phyloP scores from a whole-genome alignment of 2,113 vertebrate species.

The Catharus minimus region DNA sequence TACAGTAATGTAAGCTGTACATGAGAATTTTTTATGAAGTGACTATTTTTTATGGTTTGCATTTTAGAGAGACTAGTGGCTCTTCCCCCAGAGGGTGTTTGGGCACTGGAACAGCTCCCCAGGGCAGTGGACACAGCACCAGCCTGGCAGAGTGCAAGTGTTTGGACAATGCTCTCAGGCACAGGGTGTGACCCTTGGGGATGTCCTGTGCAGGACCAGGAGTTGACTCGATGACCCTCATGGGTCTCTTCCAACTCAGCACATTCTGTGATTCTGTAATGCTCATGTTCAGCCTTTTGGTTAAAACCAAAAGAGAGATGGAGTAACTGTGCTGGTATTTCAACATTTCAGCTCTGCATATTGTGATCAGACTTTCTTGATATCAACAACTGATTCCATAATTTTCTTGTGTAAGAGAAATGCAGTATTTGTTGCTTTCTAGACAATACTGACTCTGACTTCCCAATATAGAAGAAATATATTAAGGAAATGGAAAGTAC shows the following conservation, averaged over 20 bases:
- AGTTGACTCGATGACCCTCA: fast-evolving
- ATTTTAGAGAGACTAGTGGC: background rate
- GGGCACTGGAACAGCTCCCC: background rate
- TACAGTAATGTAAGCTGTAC: background rate
- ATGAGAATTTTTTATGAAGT: background rate
- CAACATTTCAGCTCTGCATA: background rate
- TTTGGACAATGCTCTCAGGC: background rate
- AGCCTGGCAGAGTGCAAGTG: fast-evolving
- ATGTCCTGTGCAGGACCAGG: background rate
- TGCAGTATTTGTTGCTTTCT: background rate
- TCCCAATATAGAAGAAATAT: background rate
- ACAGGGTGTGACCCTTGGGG: background rate
- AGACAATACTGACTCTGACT: background rate
- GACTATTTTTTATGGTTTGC: background rate
- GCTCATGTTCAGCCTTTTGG: background rate
- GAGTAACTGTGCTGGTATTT: background rate
- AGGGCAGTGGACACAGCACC: background rate
- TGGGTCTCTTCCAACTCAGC: background rate
- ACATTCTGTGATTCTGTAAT: background rate
- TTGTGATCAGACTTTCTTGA: background rate
- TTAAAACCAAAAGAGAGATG: background rate
- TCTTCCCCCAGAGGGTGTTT: background rate
- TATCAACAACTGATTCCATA: background rate
- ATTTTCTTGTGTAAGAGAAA: background rate
- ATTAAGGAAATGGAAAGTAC: background rate